Evolutionary conservation across 1,140 invertebrate genomes (phyloP).

Genomic region (Drosophila melanica): DNA sequence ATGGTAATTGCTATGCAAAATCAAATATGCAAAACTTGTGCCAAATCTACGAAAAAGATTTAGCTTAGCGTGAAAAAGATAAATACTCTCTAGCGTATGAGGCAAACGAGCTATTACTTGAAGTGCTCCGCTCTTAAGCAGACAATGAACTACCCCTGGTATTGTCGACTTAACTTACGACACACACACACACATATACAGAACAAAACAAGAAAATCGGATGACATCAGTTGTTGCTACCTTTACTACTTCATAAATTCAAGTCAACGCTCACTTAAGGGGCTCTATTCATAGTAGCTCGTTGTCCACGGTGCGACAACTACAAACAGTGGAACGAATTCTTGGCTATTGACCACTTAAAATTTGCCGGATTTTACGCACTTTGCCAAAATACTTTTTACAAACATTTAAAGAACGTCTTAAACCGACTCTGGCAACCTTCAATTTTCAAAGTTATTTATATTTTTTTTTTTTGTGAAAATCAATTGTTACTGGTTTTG

Average conservation of each 20-base stretch:
- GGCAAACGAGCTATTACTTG: conserved; percentile 18
- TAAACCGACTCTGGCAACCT: no score
- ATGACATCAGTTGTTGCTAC: conserved; percentile 47
- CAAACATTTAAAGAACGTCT: no score
- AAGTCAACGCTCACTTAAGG: conserved; percentile 16
- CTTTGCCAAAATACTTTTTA: no score
- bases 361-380: no score
- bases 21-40: conserved; percentile 61
- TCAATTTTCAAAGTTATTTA: no score
- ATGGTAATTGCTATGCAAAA: conserved; percentile 57
- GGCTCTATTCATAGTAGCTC: not conserved
- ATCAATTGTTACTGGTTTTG: not conserved
- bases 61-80: conserved; percentile 40
- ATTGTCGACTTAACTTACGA: conserved; percentile 8
- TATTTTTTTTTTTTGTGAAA: not conserved
- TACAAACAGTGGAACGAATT: not conserved
- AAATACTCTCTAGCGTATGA: conserved; percentile 45
- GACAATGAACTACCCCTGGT: conserved; percentile 54
- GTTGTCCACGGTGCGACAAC: not conserved
- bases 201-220: conserved; percentile 8
- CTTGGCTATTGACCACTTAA: not conserved
- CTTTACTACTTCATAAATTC: conserved; percentile 17
- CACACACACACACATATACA: not conserved
- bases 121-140: conserved; percentile 52
- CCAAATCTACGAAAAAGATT: conserved; percentile 46